Evolutionary conservation across 2,113 vertebrate species (phyloP).

Genomic region (Nothoprocta perdicaria): DNA sequence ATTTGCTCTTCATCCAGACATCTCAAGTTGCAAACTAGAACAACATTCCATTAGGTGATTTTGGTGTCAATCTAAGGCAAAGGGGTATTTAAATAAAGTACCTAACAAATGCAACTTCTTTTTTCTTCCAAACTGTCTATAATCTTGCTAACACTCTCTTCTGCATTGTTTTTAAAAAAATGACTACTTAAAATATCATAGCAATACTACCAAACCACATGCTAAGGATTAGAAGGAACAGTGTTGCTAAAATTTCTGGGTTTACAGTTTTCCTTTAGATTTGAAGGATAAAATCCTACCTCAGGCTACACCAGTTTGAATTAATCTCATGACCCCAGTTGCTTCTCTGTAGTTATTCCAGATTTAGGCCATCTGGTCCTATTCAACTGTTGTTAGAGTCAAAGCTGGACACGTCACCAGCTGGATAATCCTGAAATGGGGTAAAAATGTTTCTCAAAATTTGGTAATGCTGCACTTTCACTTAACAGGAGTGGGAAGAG

Average conservation of each 20-base stretch:
- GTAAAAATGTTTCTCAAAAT: background rate
- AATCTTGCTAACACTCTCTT: background rate
- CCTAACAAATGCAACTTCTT: constrained; percentile 29
- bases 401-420: background rate
- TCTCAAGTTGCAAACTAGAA: background rate
- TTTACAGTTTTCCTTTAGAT: constrained; percentile 14
- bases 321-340: background rate
- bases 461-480: no score
- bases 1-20: constrained; percentile 36
- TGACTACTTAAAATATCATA: background rate
- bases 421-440: background rate
- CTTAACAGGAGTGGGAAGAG: background rate
- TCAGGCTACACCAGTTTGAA: background rate
- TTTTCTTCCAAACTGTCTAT: background rate
- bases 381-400: background rate
- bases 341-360: background rate
- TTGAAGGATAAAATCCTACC: constrained; percentile 45
- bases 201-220: background rate
- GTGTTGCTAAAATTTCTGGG: background rate
- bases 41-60: background rate
- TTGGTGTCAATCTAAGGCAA: background rate
- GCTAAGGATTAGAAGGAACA: background rate
- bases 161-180: background rate
- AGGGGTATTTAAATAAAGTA: constrained; percentile 1
- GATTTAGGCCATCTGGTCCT: background rate